phyloP scores from a whole-genome alignment of 2,113 vertebrate species.

The Turnix velox region DNA sequence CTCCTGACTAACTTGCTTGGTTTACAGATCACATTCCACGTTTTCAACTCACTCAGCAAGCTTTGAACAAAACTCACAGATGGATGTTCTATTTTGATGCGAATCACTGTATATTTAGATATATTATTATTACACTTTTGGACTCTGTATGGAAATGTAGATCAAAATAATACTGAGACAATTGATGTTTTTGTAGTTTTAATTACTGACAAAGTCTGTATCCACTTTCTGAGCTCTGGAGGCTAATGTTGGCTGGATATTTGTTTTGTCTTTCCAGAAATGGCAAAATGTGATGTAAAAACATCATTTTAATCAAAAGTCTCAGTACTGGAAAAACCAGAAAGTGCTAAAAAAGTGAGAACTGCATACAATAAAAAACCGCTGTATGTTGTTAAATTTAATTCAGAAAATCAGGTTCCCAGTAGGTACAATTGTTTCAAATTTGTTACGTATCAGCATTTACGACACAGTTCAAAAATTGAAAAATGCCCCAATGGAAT shows the following conservation, averaged over 20 bases:
- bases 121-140: slow-evolving; percentile 22
- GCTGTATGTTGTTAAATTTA: slow-evolving; percentile 34
- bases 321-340: neutral
- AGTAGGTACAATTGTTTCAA: slow-evolving; percentile 20
- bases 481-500: slow-evolving; percentile 2
- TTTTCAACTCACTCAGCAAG: slow-evolving; percentile 42
- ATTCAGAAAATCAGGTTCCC: slow-evolving; percentile 12
- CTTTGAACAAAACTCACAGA: slow-evolving; percentile 57
- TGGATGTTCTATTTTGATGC: slow-evolving; percentile 52
- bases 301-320: neutral
- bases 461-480: slow-evolving; percentile 37
- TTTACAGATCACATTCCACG: slow-evolving; percentile 54
- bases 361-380: neutral
- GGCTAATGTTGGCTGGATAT: neutral
- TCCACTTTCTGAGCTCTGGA: neutral
- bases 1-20: slow-evolving; percentile 45
- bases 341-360: slow-evolving; percentile 33
- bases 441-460: slow-evolving; percentile 36
- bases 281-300: neutral
- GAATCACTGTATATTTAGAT: slow-evolving; percentile 61
- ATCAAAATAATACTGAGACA: slow-evolving; percentile 61
- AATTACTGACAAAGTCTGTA: slow-evolving; percentile 37
- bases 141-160: slow-evolving; percentile 45
- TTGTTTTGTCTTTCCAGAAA: slow-evolving; percentile 19
- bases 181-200: slow-evolving; percentile 32